Percentiles rank a stretch among this genome's conserved stretches.
Evolutionary conservation across 2,113 vertebrate genomes (phyloP).

Genomic region (Rhinichthys klamathensis): DNA sequence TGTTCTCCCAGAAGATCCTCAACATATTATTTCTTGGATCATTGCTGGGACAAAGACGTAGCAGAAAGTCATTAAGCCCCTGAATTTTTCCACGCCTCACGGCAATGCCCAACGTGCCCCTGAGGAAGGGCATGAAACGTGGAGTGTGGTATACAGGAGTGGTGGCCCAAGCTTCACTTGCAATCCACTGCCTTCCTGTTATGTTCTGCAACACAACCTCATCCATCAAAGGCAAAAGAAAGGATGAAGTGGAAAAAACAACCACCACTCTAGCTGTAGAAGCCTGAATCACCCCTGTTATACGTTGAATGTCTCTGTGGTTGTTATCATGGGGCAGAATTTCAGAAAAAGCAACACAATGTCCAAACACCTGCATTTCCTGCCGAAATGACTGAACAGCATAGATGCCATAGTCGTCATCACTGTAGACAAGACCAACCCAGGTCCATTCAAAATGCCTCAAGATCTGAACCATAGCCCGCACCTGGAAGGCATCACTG

Average conservation of each 20-base stretch:
- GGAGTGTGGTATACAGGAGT: constrained; percentile 53
- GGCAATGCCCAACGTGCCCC: constrained; percentile 70
- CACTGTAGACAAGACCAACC: constrained; percentile 67
- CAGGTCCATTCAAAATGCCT: constrained; percentile 67
- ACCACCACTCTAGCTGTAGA: constrained; percentile 38
- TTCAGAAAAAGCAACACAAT: constrained; percentile 71
- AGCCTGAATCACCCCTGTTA: constrained; percentile 61
- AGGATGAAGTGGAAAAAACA: constrained; percentile 46
- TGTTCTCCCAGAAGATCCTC: constrained; percentile 68
- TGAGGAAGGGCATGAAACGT: constrained; percentile 60
- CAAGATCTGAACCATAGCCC: constrained; percentile 63
- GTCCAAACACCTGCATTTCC: constrained; percentile 54
- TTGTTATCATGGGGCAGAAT: constrained; percentile 62
- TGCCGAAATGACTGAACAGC: constrained; percentile 63
- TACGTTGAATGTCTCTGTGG: constrained; percentile 55
- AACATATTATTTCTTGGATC: constrained; percentile 58
- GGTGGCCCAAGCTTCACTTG: constrained; percentile 63
- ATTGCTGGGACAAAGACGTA: constrained; percentile 52
- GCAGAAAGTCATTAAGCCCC: constrained; percentile 65
- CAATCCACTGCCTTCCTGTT: constrained; percentile 62
- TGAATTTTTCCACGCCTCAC: constrained; percentile 69
- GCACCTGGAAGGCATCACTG: constrained; percentile 64
- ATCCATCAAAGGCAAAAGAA: constrained; percentile 62
- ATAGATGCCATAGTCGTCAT: constrained; percentile 68
- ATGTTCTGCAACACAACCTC: constrained; percentile 59